phyloP scores from a whole-genome alignment of 2,797 vertebrate genomes.

The Lacerta bilineata region DNA sequence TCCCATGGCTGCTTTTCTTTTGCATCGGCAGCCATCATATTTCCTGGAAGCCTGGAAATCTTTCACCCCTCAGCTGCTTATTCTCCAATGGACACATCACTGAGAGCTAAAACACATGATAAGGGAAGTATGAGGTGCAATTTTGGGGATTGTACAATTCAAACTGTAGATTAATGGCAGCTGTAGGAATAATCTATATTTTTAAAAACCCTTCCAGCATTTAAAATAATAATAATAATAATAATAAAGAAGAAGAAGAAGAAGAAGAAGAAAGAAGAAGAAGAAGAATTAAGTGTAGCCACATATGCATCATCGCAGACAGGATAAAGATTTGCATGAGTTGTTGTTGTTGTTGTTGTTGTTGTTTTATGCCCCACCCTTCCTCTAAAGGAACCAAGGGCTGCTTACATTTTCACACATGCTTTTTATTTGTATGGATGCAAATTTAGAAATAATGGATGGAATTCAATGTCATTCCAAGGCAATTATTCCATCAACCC shows the following conservation, averaged over 20 bases:
- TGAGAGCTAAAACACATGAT: not conserved
- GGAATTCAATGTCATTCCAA: no score
- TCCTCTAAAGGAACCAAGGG: no score
- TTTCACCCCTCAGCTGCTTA: not conserved
- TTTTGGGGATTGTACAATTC: not conserved
- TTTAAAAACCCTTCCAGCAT: not conserved
- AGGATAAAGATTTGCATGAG: no score
- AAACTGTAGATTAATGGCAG: not conserved
- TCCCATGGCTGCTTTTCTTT: not conserved
- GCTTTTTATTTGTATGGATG: no score
- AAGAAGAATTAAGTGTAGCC: not conserved
- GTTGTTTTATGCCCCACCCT: no score
- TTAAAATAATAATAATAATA: not conserved
- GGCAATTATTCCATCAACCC: no score
- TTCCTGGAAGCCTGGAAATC: not conserved
- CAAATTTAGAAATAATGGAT: no score
- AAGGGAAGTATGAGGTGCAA: not conserved
- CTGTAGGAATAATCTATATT: not conserved
- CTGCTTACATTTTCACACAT: no score
- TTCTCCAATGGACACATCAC: not conserved
- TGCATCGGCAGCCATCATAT: not conserved
- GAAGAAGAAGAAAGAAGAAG: no score
- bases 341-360: no score
- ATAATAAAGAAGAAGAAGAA: not conserved
- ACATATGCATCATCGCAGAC: no score